A percentile compares a stretch with the other conserved stretches of the same genome.
Conservation (phyloP, 2,888 invertebrate genomes). For the Chesias legatella region DNA sequence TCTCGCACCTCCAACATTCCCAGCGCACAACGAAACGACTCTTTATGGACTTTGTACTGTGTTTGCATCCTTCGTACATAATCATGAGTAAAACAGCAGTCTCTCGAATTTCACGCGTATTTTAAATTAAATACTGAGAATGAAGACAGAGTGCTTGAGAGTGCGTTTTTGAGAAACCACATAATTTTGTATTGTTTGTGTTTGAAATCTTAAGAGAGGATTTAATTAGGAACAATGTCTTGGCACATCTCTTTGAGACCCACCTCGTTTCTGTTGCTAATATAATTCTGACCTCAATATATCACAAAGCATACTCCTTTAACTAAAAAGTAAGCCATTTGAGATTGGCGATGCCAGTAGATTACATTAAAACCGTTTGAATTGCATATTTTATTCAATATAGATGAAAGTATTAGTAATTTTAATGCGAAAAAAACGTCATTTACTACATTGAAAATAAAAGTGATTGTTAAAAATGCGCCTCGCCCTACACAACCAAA, state of each 20-base stretch:
- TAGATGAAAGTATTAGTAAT: no score
- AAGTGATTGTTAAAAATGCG: background rate
- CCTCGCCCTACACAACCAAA: background rate
- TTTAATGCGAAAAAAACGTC: background rate
- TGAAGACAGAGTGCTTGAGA: background rate
- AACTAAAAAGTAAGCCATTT: no score
- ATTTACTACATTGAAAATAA: background rate
- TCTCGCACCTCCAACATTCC: no score
- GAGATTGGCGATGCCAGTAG: no score
- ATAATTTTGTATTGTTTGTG: background rate
- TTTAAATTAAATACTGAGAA: conserved; percentile 19
- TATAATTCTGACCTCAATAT: no score
- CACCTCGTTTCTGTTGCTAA: no score
- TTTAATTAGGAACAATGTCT: no score
- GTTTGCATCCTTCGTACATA: conserved; percentile 18
- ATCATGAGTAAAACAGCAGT: conserved; percentile 16
- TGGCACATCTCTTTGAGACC: no score
- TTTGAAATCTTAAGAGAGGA: no score
- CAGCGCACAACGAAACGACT: conserved; percentile 9
- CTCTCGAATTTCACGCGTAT: conserved; percentile 16
- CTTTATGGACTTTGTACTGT: conserved; percentile 7
- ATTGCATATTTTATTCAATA: no score
- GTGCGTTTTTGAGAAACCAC: background rate
- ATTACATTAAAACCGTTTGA: no score
- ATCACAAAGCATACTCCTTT: no score